Conservation (phyloP, 1,140 invertebrate genomes). For the Pseudomyrmex concolor region DNA sequence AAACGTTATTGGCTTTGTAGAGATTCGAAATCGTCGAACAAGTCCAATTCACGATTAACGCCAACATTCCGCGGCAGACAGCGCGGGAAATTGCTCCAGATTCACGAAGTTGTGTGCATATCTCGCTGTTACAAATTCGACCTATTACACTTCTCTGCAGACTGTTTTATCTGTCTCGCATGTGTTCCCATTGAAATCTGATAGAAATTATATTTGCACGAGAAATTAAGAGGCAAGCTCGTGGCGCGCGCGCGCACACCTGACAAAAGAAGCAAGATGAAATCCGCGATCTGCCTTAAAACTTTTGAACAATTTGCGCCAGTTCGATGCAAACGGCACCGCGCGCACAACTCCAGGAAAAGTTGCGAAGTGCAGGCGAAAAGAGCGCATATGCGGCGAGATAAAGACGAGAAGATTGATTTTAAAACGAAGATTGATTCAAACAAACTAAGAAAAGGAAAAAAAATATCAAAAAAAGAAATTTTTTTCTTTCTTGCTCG, state of each 20-base stretch:
- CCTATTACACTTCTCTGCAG: constrained; percentile 22
- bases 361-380: background rate
- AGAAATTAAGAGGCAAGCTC: background rate
- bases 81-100: constrained; percentile 41
- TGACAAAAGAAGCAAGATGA: constrained; percentile 25
- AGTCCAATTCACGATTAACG: constrained; percentile 55
- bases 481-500: too few species aligned
- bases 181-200: constrained; percentile 1
- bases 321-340: constrained; percentile 21
- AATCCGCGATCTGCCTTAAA: constrained; percentile 21
- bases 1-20: constrained; percentile 53
- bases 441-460: too few species aligned
- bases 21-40: constrained; percentile 53
- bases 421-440: background rate
- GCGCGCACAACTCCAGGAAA: background rate
- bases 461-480: too few species aligned
- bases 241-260: too few species aligned
- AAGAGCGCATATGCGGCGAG: background rate
- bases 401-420: background rate
- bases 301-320: constrained; percentile 33
- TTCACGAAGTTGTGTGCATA: constrained; percentile 54
- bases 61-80: constrained; percentile 45
- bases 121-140: constrained; percentile 34
- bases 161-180: constrained; percentile 6
- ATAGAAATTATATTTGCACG: constrained; percentile 19